Evolutionary conservation across 2,797 vertebrate genomes (phyloP).

Genomic region (Lerista edwardsae): DNA sequence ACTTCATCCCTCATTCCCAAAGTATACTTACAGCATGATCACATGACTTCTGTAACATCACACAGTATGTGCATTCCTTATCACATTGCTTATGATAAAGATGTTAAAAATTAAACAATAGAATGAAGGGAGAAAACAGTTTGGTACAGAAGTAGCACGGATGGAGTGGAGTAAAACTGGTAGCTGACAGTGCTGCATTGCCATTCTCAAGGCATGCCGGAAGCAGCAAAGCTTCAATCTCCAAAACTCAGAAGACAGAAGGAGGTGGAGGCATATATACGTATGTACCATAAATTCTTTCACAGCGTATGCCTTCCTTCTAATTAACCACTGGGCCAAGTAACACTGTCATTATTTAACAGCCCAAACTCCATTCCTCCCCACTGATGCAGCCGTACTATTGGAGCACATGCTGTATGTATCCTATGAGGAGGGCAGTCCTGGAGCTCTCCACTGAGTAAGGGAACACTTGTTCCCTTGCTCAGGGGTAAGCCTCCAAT

Average conservation of each 20-base stretch:
- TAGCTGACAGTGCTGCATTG: background rate
- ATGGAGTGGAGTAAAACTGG: background rate
- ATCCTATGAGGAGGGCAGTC: too few species aligned
- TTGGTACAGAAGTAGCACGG: background rate
- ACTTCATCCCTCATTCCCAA: background rate
- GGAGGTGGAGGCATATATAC: constrained; percentile 11
- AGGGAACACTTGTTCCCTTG: too few species aligned
- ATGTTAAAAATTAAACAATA: background rate
- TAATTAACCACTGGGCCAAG: constrained; percentile 48
- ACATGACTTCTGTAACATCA: background rate
- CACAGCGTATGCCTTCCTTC: constrained; percentile 9
- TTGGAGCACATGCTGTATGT: too few species aligned
- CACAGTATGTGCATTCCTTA: background rate
- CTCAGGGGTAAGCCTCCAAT: too few species aligned
- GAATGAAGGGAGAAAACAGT: background rate
- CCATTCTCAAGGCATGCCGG: background rate
- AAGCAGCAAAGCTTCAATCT: background rate
- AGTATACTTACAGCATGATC: background rate
- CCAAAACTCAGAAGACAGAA: constrained; percentile 20
- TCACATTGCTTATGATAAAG: background rate
- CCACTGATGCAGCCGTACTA: too few species aligned
- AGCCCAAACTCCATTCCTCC: too few species aligned
- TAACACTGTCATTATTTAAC: constrained; percentile 22
- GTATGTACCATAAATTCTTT: too few species aligned
- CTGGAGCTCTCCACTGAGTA: too few species aligned